Conservation (phyloP, 2,113 vertebrate genomes). For the Emydocephalus ijimae region DNA sequence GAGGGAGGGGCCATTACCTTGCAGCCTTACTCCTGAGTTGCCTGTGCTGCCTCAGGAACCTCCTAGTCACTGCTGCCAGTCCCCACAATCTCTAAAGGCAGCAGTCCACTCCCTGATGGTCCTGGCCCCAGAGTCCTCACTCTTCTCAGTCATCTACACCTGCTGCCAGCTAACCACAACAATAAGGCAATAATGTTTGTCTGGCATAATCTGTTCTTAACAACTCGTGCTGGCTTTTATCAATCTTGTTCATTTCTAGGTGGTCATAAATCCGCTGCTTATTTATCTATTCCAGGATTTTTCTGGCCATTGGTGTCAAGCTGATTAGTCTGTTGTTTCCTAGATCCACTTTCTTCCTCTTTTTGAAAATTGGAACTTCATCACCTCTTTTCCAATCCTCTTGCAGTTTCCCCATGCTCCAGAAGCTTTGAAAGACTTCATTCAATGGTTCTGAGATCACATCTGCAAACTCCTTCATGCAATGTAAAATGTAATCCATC, state of each 20-base stretch:
- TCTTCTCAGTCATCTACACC: too few relatives aligned
- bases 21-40: too few relatives aligned
- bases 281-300: not conserved
- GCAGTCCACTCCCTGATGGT: too few relatives aligned
- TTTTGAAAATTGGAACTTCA: not conserved
- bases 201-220: not conserved
- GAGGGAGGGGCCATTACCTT: too few relatives aligned
- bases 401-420: not conserved
- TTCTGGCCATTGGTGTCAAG: not conserved
- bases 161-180: too few relatives aligned
- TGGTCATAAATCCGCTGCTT: not conserved
- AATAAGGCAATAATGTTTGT: not conserved
- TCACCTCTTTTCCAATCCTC: not conserved
- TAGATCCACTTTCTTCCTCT: not conserved
- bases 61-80: too few relatives aligned
- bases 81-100: too few relatives aligned
- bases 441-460: not conserved
- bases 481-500: not conserved
- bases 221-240: not conserved
- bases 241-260: not conserved
- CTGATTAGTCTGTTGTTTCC: not conserved
- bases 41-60: too few relatives aligned
- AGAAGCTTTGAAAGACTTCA: not conserved
- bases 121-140: too few relatives aligned
- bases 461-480: not conserved